Conservation (phyloP, 92 coral and sea anemone species). For the Nematostella vectensis region DNA sequence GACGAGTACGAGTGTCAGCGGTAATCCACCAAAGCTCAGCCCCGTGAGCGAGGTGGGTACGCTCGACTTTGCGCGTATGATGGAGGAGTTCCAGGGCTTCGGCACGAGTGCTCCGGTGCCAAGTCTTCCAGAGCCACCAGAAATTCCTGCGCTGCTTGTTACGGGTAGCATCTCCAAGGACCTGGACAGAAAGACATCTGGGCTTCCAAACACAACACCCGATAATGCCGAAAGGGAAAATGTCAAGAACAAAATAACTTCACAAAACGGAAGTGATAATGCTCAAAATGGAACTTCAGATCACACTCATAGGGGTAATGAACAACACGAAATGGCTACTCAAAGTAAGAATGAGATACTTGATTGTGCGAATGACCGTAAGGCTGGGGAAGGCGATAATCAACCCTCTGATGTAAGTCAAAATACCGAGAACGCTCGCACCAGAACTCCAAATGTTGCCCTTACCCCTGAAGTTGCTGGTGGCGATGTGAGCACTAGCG, state of each 20-base stretch:
- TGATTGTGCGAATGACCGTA: too few relatives aligned
- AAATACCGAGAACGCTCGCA: background rate
- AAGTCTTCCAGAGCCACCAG: slow-evolving; percentile 42
- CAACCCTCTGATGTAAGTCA: background rate
- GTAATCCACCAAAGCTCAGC: slow-evolving; percentile 14
- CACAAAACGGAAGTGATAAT: slow-evolving; percentile 2
- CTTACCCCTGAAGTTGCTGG: background rate
- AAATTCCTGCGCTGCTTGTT: slow-evolving; percentile 16
- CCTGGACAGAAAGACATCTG: slow-evolving; percentile 8
- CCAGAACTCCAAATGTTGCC: background rate
- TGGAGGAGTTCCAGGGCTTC: slow-evolving; percentile 84
- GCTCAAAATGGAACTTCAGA: background rate
- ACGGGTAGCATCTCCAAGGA: slow-evolving; percentile 8
- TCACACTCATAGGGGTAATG: background rate
- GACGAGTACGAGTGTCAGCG: slow-evolving; percentile 2
- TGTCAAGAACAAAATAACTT: too few relatives aligned
- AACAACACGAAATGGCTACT: background rate
- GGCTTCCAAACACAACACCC: background rate
- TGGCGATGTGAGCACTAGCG: slow-evolving; percentile 2
- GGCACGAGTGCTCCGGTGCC: slow-evolving; percentile 20
- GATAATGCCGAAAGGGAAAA: background rate
- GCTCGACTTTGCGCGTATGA: slow-evolving; percentile 78
- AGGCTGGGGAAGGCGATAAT: background rate
- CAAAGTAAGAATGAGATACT: too few relatives aligned
- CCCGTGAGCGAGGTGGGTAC: slow-evolving; percentile 31